Percentiles rank a stretch among this genome's conserved stretches.
Conservation (phyloP, 2,888 invertebrate genomes). For the Caradrina kadenii region DNA sequence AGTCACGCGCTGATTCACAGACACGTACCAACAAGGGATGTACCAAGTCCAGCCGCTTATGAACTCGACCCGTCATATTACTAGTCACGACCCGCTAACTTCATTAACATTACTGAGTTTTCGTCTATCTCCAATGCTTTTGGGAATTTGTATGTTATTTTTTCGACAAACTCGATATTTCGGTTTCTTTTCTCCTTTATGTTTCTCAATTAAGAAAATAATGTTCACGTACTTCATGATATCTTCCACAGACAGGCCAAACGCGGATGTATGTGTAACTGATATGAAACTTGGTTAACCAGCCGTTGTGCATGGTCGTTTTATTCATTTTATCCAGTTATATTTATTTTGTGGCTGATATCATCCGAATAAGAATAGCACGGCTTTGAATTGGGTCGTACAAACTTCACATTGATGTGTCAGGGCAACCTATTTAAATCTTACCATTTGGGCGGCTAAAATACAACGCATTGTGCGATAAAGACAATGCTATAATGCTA, state of each 20-base stretch:
- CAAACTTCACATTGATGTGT: slow-evolving; percentile 19
- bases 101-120: slow-evolving; percentile 66
- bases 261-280: slow-evolving; percentile 46
- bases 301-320: slow-evolving; percentile 51
- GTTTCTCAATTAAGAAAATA: background rate
- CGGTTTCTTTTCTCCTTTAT: background rate
- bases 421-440: slow-evolving; percentile 16
- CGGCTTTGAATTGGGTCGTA: slow-evolving; percentile 7
- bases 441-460: slow-evolving; percentile 2
- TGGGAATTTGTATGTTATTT: slow-evolving; percentile 7
- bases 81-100: slow-evolving; percentile 70
- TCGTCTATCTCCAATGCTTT: slow-evolving; percentile 32
- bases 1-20: slow-evolving; percentile 84
- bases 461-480: background rate
- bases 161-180: slow-evolving; percentile 5
- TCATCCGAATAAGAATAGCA: slow-evolving; percentile 14
- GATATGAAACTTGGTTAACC: slow-evolving; percentile 48
- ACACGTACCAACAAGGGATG: slow-evolving; percentile 70
- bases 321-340: slow-evolving; percentile 29
- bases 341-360: background rate
- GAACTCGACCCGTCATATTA: slow-evolving; percentile 65
- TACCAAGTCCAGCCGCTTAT: slow-evolving; percentile 66
- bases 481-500: background rate
- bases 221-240: slow-evolving; percentile 6
- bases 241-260: slow-evolving; percentile 33